Percentiles rank a stretch among this genome's conserved stretches.
Evolutionary conservation across 2,888 invertebrate genomes (phyloP).

Genomic region (Argynnis bischoffii): DNA sequence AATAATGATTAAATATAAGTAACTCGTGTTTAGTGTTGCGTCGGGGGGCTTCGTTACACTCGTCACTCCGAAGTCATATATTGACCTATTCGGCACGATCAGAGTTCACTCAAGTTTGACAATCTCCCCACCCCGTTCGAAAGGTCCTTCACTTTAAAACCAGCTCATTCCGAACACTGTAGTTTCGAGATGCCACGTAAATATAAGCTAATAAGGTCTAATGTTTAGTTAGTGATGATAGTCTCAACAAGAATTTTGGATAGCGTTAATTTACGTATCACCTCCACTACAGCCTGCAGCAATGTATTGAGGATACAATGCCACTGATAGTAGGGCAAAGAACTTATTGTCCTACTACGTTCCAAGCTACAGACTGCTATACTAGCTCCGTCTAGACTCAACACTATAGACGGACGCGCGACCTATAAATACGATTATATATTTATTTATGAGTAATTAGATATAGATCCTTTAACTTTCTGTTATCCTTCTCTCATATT

Average conservation of each 20-base stretch:
- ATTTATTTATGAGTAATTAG: neutral
- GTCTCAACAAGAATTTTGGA: neutral
- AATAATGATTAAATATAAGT: neutral
- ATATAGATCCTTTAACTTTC: conserved; percentile 22
- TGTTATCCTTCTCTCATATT: conserved; percentile 26
- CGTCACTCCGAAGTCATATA: neutral
- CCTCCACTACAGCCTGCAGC: conserved; percentile 15
- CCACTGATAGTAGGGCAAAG: conserved; percentile 20
- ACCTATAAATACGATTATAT: too few species aligned
- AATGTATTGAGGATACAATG: conserved; percentile 3
- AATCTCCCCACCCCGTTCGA: conserved; percentile 1
- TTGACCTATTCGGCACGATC: neutral
- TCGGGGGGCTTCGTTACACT: conserved; percentile 26
- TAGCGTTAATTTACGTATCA: conserved; percentile 17
- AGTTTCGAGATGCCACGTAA: conserved; percentile 10
- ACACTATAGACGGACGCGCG: too few species aligned
- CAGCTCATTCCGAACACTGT: neutral
- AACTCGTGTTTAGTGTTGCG: conserved; percentile 24
- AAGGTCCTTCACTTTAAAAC: neutral
- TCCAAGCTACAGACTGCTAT: too few species aligned
- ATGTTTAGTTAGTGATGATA: neutral
- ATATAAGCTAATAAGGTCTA: neutral
- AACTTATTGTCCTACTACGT: conserved; percentile 4
- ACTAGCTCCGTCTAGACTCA: too few species aligned
- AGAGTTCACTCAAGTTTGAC: neutral